Evolutionary conservation across 2,113 vertebrate species (phyloP).

Genomic region (Dromaius novaehollandiae): DNA sequence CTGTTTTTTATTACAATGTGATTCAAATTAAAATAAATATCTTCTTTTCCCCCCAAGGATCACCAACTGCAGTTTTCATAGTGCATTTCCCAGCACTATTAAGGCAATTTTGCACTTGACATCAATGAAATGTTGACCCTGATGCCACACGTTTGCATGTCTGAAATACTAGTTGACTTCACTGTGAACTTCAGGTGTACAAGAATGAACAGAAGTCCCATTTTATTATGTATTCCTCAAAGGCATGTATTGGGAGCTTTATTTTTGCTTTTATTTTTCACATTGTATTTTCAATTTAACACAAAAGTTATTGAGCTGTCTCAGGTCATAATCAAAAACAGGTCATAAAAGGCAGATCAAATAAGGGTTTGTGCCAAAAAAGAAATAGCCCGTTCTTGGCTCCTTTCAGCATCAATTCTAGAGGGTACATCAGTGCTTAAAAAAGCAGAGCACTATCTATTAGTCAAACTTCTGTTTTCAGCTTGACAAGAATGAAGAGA

Average conservation of each 20-base stretch:
- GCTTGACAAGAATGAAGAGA: not conserved
- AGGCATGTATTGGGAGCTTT: not conserved
- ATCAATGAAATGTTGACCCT: not conserved
- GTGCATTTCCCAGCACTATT: not conserved
- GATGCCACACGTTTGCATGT: not conserved
- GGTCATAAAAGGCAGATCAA: slow-evolving; percentile 79
- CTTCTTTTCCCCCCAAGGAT: not conserved
- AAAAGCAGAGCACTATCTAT: not conserved
- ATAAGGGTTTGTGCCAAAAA: slow-evolving; percentile 9
- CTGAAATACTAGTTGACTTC: not conserved
- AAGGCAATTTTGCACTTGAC: not conserved
- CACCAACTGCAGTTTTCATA: not conserved
- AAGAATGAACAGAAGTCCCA: not conserved
- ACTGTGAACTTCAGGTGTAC: not conserved
- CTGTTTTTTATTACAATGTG: not conserved
- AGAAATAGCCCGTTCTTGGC: slow-evolving; percentile 56
- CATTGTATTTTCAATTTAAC: not conserved
- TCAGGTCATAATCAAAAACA: slow-evolving; percentile 77
- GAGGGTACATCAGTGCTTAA: not conserved
- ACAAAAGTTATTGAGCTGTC: slow-evolving; percentile 72
- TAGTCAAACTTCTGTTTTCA: not conserved
- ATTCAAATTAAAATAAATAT: not conserved
- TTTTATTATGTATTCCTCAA: not conserved
- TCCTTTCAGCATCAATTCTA: slow-evolving; percentile 12
- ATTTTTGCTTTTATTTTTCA: not conserved